Base-by-base conservation (phyloP, 23 tunicate species). In the Phallusia fumigata region DNA sequence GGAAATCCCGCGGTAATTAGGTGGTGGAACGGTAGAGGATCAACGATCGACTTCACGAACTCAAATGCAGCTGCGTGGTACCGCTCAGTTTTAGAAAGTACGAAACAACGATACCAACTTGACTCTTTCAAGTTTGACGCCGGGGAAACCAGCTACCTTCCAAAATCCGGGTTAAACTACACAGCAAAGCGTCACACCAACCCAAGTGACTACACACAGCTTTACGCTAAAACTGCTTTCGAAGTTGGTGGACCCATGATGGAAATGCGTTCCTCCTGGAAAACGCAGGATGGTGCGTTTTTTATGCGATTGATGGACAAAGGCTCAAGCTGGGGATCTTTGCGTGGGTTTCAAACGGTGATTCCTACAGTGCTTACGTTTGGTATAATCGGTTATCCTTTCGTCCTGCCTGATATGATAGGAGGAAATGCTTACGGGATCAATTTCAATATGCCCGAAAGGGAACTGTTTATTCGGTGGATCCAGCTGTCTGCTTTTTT, bases 1-100 rank as follows among this genome's bases (percentile, higher is more conserved):
- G 53, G 58, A 0, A 35, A 64, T 13, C 85, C 93, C 15, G 97
- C 36, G 1, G 44, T 93, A 16, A 82, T 93, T 5, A 49, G 76
- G 32, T 93, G 97, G 97, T 93, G 97, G 97, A 85, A 88, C 45
- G 97, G 97, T n/a, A 52, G 85, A 45, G 97, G 93, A 13, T 79
- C 93, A 6, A 45, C 76, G 2, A 51, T 88, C 18, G 93, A 93
- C 76, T 93, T 88, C 65, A 88, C 97, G 11, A 89, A 85, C 32
- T 32, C 30, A 18, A 36, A 76, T 5, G 94, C 94, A 10, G 34
- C 80, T 3, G 51, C 40, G 35, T 89, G 94, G 94, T 89, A 84
- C 76, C 36, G 64, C 31, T 36, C 74, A 19, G 13, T 84, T 28
- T 65, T 90, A 52, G 31, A 44, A 26, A 82, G 32, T 58, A 73